These are phyloP conservation scores for Philotrypesis tridentata DNA, from an alignment of 1,140 invertebrate species.

Conservation along the genomic window DNA sequence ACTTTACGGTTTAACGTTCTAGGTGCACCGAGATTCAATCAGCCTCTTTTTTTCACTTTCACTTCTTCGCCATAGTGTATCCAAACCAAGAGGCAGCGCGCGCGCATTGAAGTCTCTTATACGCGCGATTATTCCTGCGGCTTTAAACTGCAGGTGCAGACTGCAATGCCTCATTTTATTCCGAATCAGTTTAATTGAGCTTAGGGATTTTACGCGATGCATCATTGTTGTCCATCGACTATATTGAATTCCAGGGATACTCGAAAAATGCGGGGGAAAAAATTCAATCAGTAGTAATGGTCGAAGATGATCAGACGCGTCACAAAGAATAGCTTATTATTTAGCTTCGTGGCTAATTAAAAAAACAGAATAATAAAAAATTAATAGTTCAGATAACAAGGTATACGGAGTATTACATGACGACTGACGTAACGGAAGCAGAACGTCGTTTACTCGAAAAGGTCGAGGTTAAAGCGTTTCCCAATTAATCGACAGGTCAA, in stretches of 20 bases:
- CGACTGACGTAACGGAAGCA: background rate
- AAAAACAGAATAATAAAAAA: too few species aligned
- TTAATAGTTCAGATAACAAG: background rate
- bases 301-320: too few species aligned
- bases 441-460: background rate
- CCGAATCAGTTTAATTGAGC: background rate
- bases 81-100: background rate
- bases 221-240: background rate
- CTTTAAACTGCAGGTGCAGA: background rate
- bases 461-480: background rate
- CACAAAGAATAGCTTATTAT: too few species aligned
- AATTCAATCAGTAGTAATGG: too few species aligned
- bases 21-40: background rate
- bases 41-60: background rate
- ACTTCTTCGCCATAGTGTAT: background rate
- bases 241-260: too few species aligned
- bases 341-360: too few species aligned
- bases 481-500: too few species aligned
- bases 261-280: too few species aligned
- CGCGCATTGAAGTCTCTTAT: background rate
- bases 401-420: background rate
- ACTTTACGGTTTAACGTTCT: background rate
- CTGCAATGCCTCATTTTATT: background rate
- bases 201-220: background rate
- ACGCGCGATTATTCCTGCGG: background rate